Conservation (phyloP, 2,113 vertebrate genomes). For the Fregata magnificens region DNA sequence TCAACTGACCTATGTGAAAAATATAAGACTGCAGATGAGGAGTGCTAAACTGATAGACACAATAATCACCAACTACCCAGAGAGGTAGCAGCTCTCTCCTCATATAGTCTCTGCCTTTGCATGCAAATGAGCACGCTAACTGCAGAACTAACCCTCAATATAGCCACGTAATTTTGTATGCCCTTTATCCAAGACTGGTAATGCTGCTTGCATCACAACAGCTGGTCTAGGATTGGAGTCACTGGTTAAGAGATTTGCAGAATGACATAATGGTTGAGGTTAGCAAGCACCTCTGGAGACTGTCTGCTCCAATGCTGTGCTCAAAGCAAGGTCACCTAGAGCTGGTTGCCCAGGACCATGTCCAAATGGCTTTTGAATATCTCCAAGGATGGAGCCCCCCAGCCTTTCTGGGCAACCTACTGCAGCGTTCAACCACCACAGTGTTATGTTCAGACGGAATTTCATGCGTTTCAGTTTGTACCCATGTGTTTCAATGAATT, state of each 20-base stretch:
- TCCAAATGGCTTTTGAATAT: not conserved
- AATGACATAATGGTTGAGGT: not conserved
- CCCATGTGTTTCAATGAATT: not conserved
- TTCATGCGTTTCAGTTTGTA: not conserved
- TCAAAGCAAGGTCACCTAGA: not conserved
- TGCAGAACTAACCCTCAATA: not conserved
- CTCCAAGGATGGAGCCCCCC: not conserved
- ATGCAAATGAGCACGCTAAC: not conserved
- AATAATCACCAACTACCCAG: not conserved
- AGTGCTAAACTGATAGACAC: not conserved
- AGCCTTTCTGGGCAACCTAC: not conserved
- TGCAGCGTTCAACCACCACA: not conserved
- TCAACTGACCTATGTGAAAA: not conserved
- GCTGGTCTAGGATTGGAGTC: not conserved
- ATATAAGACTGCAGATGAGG: not conserved
- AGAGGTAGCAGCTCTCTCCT: not conserved
- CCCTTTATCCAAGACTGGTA: not conserved
- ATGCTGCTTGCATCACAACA: not conserved
- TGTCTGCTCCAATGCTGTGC: not conserved
- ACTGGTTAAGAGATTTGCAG: not conserved
- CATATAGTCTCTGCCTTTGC: not conserved
- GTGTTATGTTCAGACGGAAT: not conserved
- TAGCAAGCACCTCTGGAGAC: not conserved
- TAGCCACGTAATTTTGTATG: not conserved
- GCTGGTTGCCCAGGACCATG: not conserved